Conservation (phyloP, 64 coral and sea anemone genomes). For the Montipora sp. region DNA sequence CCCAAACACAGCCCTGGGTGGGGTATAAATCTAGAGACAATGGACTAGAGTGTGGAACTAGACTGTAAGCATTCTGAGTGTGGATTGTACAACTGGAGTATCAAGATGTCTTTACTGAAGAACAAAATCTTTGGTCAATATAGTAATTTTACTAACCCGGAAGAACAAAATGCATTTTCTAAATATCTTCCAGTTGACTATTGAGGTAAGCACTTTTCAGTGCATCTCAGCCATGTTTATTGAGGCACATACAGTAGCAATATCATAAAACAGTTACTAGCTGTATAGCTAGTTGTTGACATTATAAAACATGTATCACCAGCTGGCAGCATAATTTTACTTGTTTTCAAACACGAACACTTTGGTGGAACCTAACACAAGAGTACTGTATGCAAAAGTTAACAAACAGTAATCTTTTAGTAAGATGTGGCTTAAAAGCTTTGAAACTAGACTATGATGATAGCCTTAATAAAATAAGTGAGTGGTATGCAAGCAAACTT, state of each 20-base stretch:
- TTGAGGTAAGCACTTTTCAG: slow-evolving; percentile 15
- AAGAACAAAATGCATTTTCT: slow-evolving; percentile 25
- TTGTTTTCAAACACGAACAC: slow-evolving; percentile 1
- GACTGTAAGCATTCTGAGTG: slow-evolving; percentile 2
- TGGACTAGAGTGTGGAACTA: slow-evolving; percentile 35
- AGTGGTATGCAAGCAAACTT: neutral
- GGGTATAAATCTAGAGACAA: neutral
- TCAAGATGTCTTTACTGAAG: slow-evolving; percentile 41
- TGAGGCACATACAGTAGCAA: neutral
- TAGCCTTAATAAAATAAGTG: slow-evolving; percentile 18
- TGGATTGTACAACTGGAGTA: slow-evolving; percentile 46
- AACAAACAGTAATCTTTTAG: slow-evolving; percentile 50
- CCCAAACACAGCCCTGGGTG: neutral
- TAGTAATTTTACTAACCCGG: slow-evolving; percentile 13
- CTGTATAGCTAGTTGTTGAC: slow-evolving; percentile 49
- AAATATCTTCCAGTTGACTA: slow-evolving; percentile 20
- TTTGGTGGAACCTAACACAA: neutral
- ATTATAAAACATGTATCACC: slow-evolving; percentile 27
- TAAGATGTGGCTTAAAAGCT: slow-evolving; percentile 1
- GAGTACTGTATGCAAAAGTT: neutral
- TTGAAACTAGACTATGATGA: neutral
- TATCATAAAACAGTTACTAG: slow-evolving; percentile 1
- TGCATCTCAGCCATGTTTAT: slow-evolving; percentile 28
- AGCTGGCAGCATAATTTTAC: neutral
- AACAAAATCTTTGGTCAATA: slow-evolving; percentile 32